phyloP scores from a whole-genome alignment of 2,113 vertebrate genomes.

The Chrysochloris asiatica region DNA sequence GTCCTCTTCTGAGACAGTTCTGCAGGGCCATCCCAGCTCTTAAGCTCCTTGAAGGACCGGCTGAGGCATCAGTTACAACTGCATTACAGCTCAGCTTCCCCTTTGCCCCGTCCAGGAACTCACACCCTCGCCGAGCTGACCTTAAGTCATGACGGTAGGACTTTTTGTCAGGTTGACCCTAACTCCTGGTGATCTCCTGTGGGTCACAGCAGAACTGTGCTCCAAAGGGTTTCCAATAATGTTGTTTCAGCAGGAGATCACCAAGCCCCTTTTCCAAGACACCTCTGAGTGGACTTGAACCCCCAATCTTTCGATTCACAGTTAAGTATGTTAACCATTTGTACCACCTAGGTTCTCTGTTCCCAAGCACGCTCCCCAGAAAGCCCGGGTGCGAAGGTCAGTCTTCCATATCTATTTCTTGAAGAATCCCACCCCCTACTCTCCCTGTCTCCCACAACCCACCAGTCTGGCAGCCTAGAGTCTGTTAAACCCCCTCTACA shows the following conservation, averaged over 20 bases:
- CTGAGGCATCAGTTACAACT: not conserved
- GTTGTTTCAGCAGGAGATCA: not conserved
- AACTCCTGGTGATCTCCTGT: not conserved
- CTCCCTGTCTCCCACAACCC: too few species aligned
- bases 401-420: not conserved
- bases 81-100: not conserved
- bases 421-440: not conserved
- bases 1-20: not conserved
- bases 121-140: rapidly evolving
- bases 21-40: not conserved
- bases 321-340: not conserved
- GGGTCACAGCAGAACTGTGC: not conserved
- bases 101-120: not conserved
- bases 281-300: not conserved
- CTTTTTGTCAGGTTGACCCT: too few species aligned
- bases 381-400: not conserved
- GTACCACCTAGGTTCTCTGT: not conserved
- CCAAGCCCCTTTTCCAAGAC: not conserved
- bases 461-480: not conserved
- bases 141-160: too few species aligned
- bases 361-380: not conserved
- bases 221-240: not conserved
- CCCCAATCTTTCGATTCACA: not conserved
- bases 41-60: not conserved
- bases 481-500: not conserved